Base-by-base conservation (phyloP, 2,113 vertebrate species). In the Ursus arctos region DNA sequence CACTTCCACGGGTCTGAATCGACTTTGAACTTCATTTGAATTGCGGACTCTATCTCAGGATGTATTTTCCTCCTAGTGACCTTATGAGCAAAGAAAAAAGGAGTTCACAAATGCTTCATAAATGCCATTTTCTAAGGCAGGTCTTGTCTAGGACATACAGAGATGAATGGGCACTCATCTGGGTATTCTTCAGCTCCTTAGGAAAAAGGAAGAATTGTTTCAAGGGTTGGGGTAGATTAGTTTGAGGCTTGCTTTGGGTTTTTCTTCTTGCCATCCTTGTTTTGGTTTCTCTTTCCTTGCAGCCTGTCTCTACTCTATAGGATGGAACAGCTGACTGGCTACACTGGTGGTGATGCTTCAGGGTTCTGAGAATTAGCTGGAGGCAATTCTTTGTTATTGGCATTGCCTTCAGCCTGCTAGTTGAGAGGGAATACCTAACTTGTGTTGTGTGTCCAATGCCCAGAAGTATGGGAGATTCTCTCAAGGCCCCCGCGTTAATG, bases 321-420 rank as follows among this genome's bases (percentile, higher is more conserved):
- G n/a, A 77, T 19, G 63, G 24, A 79, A 74, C 26, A 28, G 90
- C 94, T 0, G 91, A 77, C 67, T 55, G 0, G 14, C 95, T 74
- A 5, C 24, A 13, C 15, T 9, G 65, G 3, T 43, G 96, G 61
- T 0, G 21, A 59, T n/a, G 93, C 97, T 86, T 91, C 3, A 0
- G n/a, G 59, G 59, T 81, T 97, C 55, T 43, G 21, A 11, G 71
- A 86, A 93, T 72, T 97, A 98, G 98, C 98, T 95, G 85, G 96
- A 90, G 97, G 97, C 97, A 9, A 4, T 28, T 87, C 97, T 97
- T 96, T 95, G 93, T 59, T 90, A 80, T 12, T 14, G 28, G 31
- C 61, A 63, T 86, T 47, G 96, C 94, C 94, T 94, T 94, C 84
- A 36, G 26, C 95, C 86, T 96, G 77, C 81, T 77, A 19, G 80